Evolutionary conservation across 2,888 invertebrate genomes (phyloP), one percentile per base, ranked within the genome.

Genomic region (Bellardia pandia): DNA sequence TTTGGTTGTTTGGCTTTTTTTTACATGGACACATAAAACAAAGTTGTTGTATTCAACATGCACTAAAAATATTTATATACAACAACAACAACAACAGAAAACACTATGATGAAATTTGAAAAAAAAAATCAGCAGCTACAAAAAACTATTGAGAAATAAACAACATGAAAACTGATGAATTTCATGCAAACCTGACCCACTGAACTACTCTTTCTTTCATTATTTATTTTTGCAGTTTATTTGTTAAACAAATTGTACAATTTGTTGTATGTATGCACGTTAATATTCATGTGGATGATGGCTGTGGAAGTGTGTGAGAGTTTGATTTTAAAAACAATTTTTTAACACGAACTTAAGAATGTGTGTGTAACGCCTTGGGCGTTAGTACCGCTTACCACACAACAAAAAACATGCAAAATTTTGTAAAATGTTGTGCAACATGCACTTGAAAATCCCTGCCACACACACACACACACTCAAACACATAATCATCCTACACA

Each of bases 101-200:
- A 76, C 72, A 40, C 80, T 85, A 81, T 85, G 77, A 77, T 81
- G 58, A 81, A 76, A 80, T 85, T 84, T 42, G 14, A 75, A 60
- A 58, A 30, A 69, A 37, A 45, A 30, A 23, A 75, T 14, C 5
- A 56, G 13, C 11, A 7, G 13, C 9, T 13, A 23, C 16, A 58
- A 30, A 58, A 42, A 33, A 13, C 42, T 62, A 81, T 76, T 78
- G 85, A 33, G n/a, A 60, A 77, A 42, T 75, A 69, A 85, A 87
- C 87, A 87, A 87, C 87, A 87, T 82, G 87, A 87, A 87, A 87
- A 81, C 81, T 87, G 87, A 85, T 85, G 87, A 78, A 87, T 87
- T 87, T 79, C 87, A 87, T 87, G 87, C 85, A 87, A 87, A 87
- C 87, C 87, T 87, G 87, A 87, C 87, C 87, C 87, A 87, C 87